Base-by-base conservation (phyloP, 35 echinoderm and acorn worm species). In the Chiridota heheva region DNA sequence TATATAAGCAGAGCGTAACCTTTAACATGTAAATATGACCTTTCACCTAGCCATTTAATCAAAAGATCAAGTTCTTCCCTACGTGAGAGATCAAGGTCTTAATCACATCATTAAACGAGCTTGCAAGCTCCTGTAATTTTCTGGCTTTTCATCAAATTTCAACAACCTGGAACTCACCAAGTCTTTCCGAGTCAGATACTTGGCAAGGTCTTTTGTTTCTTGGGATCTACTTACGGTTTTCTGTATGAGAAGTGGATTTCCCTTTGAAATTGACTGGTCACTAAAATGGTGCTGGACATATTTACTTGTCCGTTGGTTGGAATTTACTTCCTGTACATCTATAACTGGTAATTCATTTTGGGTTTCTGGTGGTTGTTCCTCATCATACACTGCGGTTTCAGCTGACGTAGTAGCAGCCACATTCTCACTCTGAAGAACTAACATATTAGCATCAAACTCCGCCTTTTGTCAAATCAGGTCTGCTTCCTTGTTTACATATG, bases 31-130 rank as follows among this genome's bases (percentile, higher is more conserved):
- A 30, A 0, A 13, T 58, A 66, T 6, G 84, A 87, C 38, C 69
- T 29, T 26, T 79, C 57, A 0, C 84, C 84, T 18, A 87, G 42
- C 73, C 84, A 78, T 55, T 87, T 78, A n/a, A 68, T 56, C 15
- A 87, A 13, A 17, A 87, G 61, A 68, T 87, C 70, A 20, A 78
- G 40, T 56, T 87, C 84, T 57, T 87, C 72, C 6, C 72, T 87
- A 32, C 55, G 40, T 26, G 60, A 56, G 18, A 78, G 15, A 25
- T 67, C 41, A 1, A 79, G 73, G 31, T 69, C 73, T 1, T 44
- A 1, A 49, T 87, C 17, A 73, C 57, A 36, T 63, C 55, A 12
- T 34, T 37, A 39, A 81, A 81, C 33, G 78, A 81, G 78, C 58
- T 57, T 80, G 61, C 76, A 18, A 80, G 15, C 28, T 15, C 37